phyloP scores from a whole-genome alignment of 2,888 invertebrate species.

The Steromphala cineraria region DNA sequence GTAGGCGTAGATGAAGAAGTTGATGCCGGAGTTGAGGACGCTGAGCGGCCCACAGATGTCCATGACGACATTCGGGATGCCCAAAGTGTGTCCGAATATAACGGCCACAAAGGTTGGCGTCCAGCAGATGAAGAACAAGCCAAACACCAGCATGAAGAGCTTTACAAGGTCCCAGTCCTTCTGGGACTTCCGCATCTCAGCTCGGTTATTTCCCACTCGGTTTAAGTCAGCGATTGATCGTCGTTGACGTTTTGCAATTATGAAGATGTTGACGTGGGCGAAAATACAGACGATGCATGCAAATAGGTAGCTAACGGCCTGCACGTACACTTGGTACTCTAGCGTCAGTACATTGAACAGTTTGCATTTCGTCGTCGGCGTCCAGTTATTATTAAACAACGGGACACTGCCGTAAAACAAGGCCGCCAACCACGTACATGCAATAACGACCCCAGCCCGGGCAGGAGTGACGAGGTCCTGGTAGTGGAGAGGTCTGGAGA shows the following conservation, averaged over 20 bases:
- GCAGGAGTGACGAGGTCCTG: not conserved
- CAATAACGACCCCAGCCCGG: not conserved
- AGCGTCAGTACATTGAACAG: not conserved
- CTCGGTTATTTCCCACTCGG: not conserved
- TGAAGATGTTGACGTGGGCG: not conserved
- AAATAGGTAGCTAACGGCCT: not conserved
- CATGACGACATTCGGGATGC: not conserved
- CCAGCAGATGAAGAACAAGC: constrained; percentile 11
- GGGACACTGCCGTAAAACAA: not conserved
- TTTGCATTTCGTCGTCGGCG: not conserved
- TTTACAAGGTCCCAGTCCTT: not conserved
- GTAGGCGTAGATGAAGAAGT: not conserved
- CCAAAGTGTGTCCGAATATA: not conserved
- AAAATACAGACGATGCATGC: not conserved
- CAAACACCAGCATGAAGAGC: constrained; percentile 10
- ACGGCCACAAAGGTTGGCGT: not conserved
- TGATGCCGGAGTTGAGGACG: constrained; percentile 2
- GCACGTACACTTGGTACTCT: not conserved
- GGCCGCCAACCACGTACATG: not conserved
- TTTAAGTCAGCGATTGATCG: not conserved
- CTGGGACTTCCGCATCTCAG: not conserved
- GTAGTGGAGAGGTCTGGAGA: not conserved
- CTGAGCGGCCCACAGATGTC: not conserved
- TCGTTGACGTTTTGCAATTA: not conserved
- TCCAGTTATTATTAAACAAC: not conserved